Base-by-base conservation (phyloP, 1,140 invertebrate genomes). In the Nebria ingens region DNA sequence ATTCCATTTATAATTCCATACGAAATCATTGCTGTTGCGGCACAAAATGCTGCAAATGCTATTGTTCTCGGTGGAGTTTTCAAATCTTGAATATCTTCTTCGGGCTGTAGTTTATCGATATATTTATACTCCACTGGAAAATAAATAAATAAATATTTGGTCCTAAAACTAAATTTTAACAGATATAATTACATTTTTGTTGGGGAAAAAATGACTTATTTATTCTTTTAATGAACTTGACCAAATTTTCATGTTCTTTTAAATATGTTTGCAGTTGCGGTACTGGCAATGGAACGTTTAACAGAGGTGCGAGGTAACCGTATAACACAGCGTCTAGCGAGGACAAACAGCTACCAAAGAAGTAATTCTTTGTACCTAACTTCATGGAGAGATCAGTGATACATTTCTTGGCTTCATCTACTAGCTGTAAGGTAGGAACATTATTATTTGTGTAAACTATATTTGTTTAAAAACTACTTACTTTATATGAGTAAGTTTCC, bases 201-300 rank as follows among this genome's bases (percentile, higher is more conserved):
- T 45, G 40, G 3, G 40, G 40, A 17, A 45, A 45, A 45, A 11
- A 45, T 12, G 40, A 11, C 4, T 6, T 45, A 12, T 9, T 45
- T 12, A 45, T 17, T 45, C 40, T 45, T 45, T 45, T 45, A 9
- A 45, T 17, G 17, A 45, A 45, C 17, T 45, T 45, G 17, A 45
- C 40, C 17, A 45, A 45, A 45, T 45, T 45, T 12, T 11, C 15
- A 4, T 45, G 40, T 45, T 45, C 40, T 45, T 45, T 45, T 45
- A 45, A 45, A 17, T 45, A 45, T 11, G 40, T 17, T 45, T 45
- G 40, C 3, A 45, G 40, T 45, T 4, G 6, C 6, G 40, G 17
- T 17, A 45, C 40, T 11, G 40, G 40, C 3, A 45, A 3, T 12
- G 40, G 40, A 45, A 45, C 15, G 17, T 45, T 45, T 45, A 45